These are phyloP conservation scores for Carlito syrichta DNA, from an alignment of 2,113 vertebrate genomes.

Conservation along the genomic window DNA sequence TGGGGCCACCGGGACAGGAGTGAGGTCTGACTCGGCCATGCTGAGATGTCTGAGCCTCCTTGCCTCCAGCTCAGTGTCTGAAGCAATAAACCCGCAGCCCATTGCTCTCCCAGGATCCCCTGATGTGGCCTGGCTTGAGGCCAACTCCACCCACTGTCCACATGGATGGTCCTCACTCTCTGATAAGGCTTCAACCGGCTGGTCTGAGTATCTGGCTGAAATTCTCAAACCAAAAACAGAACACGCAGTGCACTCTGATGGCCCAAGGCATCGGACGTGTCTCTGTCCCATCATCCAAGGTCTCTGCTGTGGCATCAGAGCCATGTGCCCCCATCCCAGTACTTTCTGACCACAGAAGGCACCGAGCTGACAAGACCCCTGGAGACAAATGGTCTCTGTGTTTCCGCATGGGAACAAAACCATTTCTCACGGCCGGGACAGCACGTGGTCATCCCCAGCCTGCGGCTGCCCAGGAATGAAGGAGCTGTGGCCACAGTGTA, in stretches of 20 bases:
- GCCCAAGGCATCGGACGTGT: slow-evolving; percentile 86
- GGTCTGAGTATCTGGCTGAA: slow-evolving; percentile 77
- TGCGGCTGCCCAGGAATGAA: neutral
- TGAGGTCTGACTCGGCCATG: too few relatives aligned
- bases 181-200: slow-evolving; percentile 82
- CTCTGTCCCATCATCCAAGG: slow-evolving; percentile 75
- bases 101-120: slow-evolving; percentile 84
- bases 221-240: slow-evolving; percentile 80
- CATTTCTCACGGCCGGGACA: too few relatives aligned
- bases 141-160: slow-evolving; percentile 74
- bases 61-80: slow-evolving; percentile 87
- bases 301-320: too few relatives aligned
- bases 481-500: accelerated
- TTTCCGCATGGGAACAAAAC: neutral
- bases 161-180: slow-evolving; percentile 79
- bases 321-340: too few relatives aligned
- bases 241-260: slow-evolving; percentile 78
- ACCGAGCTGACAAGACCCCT: neutral
- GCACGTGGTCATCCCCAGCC: accelerated
- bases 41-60: slow-evolving; percentile 76
- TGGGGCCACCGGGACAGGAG: accelerated
- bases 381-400: neutral
- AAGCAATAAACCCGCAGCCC: slow-evolving; percentile 87
- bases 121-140: slow-evolving; percentile 89
- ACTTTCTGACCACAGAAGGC: neutral